phyloP scores from a whole-genome alignment of 2,797 vertebrate species.

The Gallinago nigripennis region DNA sequence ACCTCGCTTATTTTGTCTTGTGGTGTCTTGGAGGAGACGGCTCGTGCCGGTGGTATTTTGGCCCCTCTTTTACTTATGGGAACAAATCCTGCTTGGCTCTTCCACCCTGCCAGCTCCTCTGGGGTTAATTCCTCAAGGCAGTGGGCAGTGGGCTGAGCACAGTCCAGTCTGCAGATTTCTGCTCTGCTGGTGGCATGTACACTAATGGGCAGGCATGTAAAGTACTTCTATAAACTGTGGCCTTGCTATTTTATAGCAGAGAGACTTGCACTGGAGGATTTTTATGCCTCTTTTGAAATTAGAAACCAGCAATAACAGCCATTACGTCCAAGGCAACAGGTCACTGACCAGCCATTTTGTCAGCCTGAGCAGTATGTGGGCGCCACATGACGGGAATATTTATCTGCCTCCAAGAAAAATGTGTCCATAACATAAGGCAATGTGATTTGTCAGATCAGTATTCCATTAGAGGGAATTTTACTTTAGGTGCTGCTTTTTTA shows the following conservation, averaged over 20 bases:
- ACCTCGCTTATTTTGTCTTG: background rate
- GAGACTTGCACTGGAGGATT: background rate
- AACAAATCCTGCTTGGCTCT: background rate
- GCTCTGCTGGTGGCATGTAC: background rate
- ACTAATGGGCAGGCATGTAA: background rate
- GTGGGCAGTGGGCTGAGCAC: background rate
- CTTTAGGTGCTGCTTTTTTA: background rate
- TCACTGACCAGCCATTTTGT: background rate
- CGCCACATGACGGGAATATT: background rate
- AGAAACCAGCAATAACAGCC: constrained; percentile 12
- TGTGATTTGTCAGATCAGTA: background rate
- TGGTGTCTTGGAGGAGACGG: background rate
- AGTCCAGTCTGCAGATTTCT: background rate
- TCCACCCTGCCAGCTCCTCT: background rate
- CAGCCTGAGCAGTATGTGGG: background rate
- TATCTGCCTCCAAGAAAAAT: background rate
- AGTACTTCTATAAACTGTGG: background rate
- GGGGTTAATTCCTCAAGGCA: background rate
- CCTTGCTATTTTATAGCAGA: constrained; percentile 5
- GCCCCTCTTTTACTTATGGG: background rate
- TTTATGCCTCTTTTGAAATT: constrained; percentile 30
- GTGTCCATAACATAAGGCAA: background rate
- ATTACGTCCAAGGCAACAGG: background rate
- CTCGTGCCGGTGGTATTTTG: background rate
- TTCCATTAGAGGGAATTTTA: background rate